A percentile compares a stretch with the other conserved stretches of the same genome.
phyloP scores from a whole-genome alignment of 2,797 vertebrate genomes.

The Crotalus adamanteus region DNA sequence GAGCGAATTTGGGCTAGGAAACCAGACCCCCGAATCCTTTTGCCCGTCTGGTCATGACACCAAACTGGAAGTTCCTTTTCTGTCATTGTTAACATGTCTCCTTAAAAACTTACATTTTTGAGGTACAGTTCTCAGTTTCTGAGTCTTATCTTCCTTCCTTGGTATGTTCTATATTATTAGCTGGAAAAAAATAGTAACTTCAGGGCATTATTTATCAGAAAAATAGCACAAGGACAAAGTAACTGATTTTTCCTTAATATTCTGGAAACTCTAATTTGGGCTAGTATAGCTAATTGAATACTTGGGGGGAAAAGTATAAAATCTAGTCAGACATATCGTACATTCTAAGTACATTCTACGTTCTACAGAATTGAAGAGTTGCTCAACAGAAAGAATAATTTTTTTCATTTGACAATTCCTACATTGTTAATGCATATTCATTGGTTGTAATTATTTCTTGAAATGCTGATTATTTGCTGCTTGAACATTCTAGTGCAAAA shows the following conservation, averaged over 20 bases:
- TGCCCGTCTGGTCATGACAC: too few species aligned
- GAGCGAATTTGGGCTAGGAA: too few species aligned
- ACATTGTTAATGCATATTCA: not conserved
- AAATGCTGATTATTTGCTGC: not conserved
- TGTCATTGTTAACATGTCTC: not conserved
- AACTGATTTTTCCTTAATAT: not conserved
- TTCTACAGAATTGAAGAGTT: not conserved
- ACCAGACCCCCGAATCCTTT: too few species aligned
- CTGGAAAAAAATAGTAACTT: not conserved
- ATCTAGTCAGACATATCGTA: not conserved
- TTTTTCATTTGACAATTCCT: not conserved
- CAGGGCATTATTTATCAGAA: not conserved
- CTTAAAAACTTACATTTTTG: not conserved
- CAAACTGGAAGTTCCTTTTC: not conserved
- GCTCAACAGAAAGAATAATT: not conserved
- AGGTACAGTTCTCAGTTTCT: not conserved
- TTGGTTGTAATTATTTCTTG: not conserved
- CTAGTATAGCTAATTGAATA: not conserved
- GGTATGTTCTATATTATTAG: not conserved
- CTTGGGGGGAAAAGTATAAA: not conserved
- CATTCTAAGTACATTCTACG: not conserved
- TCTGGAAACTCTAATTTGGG: not conserved
- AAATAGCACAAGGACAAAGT: not conserved
- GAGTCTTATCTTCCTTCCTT: not conserved
- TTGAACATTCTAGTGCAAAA: not conserved